These are phyloP conservation scores for Tapirus terrestris DNA, from an alignment of 2,113 vertebrate species.

Conservation along the genomic window DNA sequence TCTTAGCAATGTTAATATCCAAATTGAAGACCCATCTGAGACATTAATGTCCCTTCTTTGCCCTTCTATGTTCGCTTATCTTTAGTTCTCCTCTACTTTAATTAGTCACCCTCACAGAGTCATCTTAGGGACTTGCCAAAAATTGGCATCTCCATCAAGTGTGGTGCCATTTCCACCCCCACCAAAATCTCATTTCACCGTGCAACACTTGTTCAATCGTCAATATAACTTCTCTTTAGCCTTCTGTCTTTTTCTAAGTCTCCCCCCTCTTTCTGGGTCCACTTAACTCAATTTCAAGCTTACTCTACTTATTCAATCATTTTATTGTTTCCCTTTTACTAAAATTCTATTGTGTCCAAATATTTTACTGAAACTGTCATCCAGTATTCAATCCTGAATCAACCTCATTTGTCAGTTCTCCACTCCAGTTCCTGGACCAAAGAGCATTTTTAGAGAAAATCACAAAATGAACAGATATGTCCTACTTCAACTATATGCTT, in stretches of 20 bases:
- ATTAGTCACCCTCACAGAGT: background rate
- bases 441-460: slow-evolving; percentile 4
- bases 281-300: background rate
- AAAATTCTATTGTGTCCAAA: slow-evolving; percentile 35
- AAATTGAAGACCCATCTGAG: background rate
- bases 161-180: too few species aligned
- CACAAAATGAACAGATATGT: background rate
- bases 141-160: background rate
- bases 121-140: background rate
- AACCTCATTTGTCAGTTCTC: background rate
- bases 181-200: background rate
- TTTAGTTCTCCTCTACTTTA: background rate
- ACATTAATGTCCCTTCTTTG: background rate
- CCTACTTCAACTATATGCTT: background rate
- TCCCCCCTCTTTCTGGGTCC: background rate
- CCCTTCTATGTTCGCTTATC: background rate
- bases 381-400: background rate
- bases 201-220: background rate
- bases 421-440: background rate
- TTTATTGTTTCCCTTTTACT: background rate
- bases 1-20: background rate
- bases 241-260: background rate
- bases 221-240: background rate
- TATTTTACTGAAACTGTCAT: background rate
- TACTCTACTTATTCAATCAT: background rate